Percentiles rank a stretch among this genome's conserved stretches.
Conservation (phyloP, 2,113 vertebrate genomes). For the Pelecanoides urinatrix region DNA sequence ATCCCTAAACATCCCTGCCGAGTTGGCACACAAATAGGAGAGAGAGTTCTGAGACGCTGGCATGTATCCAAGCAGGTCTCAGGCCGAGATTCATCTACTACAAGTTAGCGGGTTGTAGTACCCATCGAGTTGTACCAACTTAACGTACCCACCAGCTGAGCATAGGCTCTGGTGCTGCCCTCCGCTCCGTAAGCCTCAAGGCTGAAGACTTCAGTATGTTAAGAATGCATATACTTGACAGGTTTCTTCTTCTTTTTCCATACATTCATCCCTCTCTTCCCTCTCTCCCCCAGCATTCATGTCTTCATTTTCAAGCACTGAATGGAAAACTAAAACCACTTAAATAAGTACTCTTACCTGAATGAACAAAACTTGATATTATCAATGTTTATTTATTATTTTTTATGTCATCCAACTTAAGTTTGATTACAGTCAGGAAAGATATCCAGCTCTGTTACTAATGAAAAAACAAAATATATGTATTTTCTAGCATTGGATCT, state of each 20-base stretch:
- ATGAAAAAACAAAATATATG: neutral
- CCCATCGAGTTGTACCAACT: neutral
- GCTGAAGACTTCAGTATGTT: neutral
- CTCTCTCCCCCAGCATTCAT: neutral
- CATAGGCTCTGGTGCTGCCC: neutral
- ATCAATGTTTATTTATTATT: neutral
- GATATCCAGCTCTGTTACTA: neutral
- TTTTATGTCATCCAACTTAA: neutral
- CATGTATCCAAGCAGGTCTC: neutral
- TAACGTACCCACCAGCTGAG: neutral
- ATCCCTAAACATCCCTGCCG: neutral
- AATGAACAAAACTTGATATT: neutral
- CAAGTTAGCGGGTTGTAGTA: neutral
- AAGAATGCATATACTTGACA: neutral
- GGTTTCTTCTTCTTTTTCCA: neutral
- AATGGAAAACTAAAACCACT: neutral
- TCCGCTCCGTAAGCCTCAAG: neutral
- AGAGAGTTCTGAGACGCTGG: neutral
- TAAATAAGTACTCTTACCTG: neutral
- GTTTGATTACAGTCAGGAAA: neutral
- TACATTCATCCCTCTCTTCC: neutral
- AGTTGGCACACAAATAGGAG: neutral
- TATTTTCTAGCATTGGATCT: neutral
- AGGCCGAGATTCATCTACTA: neutral
- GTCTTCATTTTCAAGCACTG: neutral